A percentile compares a stretch with the other conserved stretches of the same genome.
Conservation (phyloP, 1,140 invertebrate species). For the Maniola jurtina region DNA sequence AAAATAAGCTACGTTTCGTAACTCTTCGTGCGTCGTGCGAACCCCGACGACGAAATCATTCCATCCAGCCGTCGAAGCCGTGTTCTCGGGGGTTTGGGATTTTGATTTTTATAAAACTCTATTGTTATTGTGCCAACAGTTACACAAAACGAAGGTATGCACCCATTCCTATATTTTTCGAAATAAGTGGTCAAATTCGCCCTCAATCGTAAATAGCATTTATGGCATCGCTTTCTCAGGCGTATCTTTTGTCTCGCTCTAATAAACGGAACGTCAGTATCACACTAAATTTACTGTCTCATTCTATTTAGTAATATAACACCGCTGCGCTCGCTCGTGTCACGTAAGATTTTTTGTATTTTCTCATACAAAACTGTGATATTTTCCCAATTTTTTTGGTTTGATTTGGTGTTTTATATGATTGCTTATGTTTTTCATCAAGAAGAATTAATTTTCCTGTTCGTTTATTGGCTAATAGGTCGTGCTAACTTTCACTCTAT, state of each 20-base stretch:
- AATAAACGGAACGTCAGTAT: constrained; percentile 60
- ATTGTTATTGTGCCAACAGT: constrained; percentile 72
- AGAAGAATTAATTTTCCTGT: constrained; percentile 33
- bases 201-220: constrained; percentile 67
- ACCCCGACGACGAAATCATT: constrained; percentile 78
- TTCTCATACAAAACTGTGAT: constrained; percentile 62
- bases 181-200: constrained; percentile 49
- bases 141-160: constrained; percentile 72
- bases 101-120: constrained; percentile 73
- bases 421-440: constrained; percentile 38
- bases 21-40: constrained; percentile 75
- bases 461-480: constrained; percentile 50
- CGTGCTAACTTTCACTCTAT: constrained; percentile 77
- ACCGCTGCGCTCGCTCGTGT: constrained; percentile 78
- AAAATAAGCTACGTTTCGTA: constrained; percentile 50
- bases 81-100: constrained; percentile 75
- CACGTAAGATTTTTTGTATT: constrained; percentile 77
- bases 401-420: constrained; percentile 38
- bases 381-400: constrained; percentile 45
- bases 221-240: constrained; percentile 78
- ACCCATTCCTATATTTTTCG: constrained; percentile 40
- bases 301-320: constrained; percentile 76
- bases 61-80: constrained; percentile 77
- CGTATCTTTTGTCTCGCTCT: constrained; percentile 68
- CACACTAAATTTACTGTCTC: constrained; percentile 65